Evolutionary conservation across 2,888 invertebrate genomes (phyloP), one percentile per base, ranked within the genome.

Genomic region (Argyresthia goedartella): DNA sequence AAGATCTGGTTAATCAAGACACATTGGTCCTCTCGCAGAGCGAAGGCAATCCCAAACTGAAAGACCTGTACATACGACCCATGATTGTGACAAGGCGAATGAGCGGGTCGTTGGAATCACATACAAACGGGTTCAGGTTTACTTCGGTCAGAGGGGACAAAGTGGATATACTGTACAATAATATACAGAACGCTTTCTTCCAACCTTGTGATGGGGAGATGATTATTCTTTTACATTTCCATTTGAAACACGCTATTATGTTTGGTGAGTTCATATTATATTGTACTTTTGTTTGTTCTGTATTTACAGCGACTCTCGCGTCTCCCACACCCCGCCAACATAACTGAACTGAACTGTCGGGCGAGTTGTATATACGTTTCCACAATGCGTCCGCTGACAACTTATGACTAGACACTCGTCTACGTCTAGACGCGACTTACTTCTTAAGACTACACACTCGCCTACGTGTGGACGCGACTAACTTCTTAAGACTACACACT

Each of bases 71-170:
- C 73, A 98, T 99, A 73, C 90, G 99, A 61, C 99, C 99, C n/a
- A 99, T 99, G 75, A 98, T 99, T 69, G 97, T 98, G 1, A 95
- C 97, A 1, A 97, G 97, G 75, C 90, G 98, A 71, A 98, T 98
- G 92, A 95, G 95, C 16, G 96, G 95, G 33, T 92, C 93, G 1
- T 81, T 99, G 56, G 99, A 99, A 79, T 96, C 99, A 0, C 99
- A 99, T 68, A 91, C 93, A 0, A 99, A 99, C 69, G 99, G 99
- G 10, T 96, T 96, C 69, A 90, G 98, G 41, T 99, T 99, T 72
- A 99, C 98, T 0, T 99, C 99, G 0, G 96, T 99, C n/a, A 91
- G 99, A 65, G 99, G 99, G 6, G 99, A 99, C 71, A 99, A 99
- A 89, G 98, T 99, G 8, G 99, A 99, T 69, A 99, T 99, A 64